A percentile compares a stretch with the other conserved stretches of the same genome.
phyloP scores from a whole-genome alignment of 2,113 vertebrate species.

The Tetrao urogallus region DNA sequence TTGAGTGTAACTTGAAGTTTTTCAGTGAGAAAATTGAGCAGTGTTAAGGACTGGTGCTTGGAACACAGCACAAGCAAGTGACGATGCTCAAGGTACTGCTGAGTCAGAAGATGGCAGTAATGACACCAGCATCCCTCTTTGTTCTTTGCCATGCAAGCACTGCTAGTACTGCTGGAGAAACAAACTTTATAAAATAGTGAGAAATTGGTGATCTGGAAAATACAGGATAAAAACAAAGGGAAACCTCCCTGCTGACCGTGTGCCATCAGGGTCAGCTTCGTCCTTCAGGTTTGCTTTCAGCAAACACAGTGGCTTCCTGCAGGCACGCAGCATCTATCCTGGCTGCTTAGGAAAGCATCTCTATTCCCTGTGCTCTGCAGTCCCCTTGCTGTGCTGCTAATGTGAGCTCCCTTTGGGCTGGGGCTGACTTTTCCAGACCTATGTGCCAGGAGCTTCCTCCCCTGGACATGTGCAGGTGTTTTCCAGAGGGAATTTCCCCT shows the following conservation, averaged over 20 bases:
- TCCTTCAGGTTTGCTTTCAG: background rate
- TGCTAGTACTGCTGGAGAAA: background rate
- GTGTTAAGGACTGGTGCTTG: background rate
- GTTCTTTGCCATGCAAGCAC: background rate
- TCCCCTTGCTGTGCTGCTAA: background rate
- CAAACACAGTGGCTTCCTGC: fast-evolving
- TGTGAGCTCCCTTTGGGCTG: fast-evolving
- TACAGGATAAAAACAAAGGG: background rate
- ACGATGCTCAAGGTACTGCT: background rate
- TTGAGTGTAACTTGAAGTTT: background rate
- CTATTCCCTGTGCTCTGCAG: background rate
- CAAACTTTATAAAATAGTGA: background rate
- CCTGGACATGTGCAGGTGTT: background rate
- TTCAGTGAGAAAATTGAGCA: background rate
- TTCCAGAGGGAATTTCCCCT: background rate
- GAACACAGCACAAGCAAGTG: fast-evolving
- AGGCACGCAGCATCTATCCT: fast-evolving
- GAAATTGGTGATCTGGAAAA: background rate
- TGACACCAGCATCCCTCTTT: background rate
- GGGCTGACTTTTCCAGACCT: background rate
- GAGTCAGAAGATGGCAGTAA: constrained; percentile 56
- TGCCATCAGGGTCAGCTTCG: background rate
- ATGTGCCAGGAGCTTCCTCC: background rate
- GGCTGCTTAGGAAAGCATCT: background rate
- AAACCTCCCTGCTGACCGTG: fast-evolving